These are phyloP conservation scores for Microcebus murinus DNA, from an alignment of 2,113 vertebrate species.

Conservation along the genomic window DNA sequence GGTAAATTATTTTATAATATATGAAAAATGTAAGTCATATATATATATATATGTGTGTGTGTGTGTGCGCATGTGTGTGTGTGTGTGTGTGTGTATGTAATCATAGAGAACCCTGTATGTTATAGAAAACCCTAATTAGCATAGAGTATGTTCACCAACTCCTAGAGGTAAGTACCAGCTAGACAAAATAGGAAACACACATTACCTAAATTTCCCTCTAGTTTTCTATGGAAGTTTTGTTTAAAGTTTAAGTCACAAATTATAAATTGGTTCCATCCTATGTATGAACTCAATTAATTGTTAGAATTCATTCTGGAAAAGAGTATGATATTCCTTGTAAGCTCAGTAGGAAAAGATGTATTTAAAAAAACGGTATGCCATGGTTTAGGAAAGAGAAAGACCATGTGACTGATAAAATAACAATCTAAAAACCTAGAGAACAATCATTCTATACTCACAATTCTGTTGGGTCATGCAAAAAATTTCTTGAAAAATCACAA, in stretches of 20 bases:
- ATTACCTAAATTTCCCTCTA: not conserved
- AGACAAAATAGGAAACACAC: not conserved
- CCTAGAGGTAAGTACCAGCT: not conserved
- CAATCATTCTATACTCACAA: not conserved
- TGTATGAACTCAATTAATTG: not conserved
- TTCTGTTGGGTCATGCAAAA: not conserved
- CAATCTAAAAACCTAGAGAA: not conserved
- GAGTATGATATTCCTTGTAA: not conserved
- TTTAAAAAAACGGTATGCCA: not conserved
- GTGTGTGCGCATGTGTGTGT: too few relatives aligned
- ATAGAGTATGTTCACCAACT: not conserved
- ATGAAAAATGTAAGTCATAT: not conserved
- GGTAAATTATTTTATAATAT: not conserved
- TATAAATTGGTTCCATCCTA: not conserved
- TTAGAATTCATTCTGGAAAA: not conserved
- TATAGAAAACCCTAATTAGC: not conserved
- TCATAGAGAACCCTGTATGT: not conserved
- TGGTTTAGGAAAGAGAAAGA: not conserved
- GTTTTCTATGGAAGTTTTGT: not conserved
- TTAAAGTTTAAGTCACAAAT: not conserved
- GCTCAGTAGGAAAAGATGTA: not conserved
- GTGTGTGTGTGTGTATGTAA: not conserved
- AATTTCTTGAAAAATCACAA: constrained; percentile 2
- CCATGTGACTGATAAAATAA: not conserved
- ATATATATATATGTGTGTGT: too few relatives aligned